Evolutionary conservation across 2,113 vertebrate genomes (phyloP).

Genomic region (Semnornis frantzii): DNA sequence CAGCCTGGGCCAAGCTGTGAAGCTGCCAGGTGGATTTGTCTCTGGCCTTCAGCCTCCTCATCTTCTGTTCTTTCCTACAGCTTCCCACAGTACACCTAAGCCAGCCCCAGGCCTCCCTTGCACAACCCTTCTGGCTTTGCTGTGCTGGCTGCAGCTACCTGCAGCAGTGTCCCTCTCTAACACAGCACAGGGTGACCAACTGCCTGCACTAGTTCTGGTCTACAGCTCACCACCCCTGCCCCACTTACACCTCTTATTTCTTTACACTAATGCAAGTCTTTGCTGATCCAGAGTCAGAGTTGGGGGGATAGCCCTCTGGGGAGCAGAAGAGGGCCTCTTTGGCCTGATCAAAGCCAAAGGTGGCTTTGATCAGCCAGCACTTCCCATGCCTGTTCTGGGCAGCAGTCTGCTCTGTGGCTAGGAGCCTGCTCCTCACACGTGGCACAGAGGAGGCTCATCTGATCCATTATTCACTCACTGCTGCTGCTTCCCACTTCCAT

Average conservation of each 20-base stretch:
- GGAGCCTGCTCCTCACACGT: background rate
- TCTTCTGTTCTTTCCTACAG: background rate
- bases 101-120: background rate
- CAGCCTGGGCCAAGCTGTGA: background rate
- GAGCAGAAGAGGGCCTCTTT: background rate
- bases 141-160: background rate
- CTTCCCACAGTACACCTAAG: background rate
- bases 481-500: slow-evolving; percentile 45
- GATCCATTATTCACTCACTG: slow-evolving; percentile 51
- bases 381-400: background rate
- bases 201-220: too few relatives aligned
- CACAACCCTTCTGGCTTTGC: background rate
- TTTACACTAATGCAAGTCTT: background rate
- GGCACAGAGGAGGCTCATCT: slow-evolving; percentile 12
- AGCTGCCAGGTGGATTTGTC: background rate
- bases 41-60: background rate
- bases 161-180: background rate
- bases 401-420: slow-evolving; percentile 19
- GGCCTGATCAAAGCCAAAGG: too few relatives aligned
- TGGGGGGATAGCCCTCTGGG: background rate
- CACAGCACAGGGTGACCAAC: too few relatives aligned
- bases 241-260: background rate
- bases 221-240: too few relatives aligned
- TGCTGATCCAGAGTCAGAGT: background rate
- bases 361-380: background rate